phyloP scores from a whole-genome alignment of 1,140 invertebrate species.

The Drosophila insularis region DNA sequence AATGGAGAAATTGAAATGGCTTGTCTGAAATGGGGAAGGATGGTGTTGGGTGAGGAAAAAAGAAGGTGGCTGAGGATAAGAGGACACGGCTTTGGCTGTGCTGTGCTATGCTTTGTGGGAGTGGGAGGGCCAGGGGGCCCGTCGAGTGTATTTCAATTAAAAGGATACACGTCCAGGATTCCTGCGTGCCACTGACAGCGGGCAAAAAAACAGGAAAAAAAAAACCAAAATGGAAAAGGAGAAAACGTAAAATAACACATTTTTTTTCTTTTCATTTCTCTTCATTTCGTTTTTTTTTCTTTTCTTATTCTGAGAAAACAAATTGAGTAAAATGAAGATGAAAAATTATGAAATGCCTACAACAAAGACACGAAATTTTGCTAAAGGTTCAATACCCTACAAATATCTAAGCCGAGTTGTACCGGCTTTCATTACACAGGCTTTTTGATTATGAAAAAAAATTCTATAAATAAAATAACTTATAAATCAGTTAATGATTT shows the following conservation, averaged over 20 bases:
- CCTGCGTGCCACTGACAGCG: slow-evolving; percentile 66
- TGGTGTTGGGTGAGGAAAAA: neutral
- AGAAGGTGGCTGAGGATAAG: neutral
- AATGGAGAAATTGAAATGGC: neutral
- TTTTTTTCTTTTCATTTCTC: neutral
- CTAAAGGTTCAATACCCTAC: neutral
- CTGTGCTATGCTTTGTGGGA: neutral
- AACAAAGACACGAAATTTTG: neutral
- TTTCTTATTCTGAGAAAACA: neutral
- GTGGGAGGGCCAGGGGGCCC: neutral
- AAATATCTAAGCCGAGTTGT: too few relatives aligned
- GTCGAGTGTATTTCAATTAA: slow-evolving; percentile 69
- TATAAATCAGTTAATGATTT: too few relatives aligned
- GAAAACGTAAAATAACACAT: slow-evolving; percentile 11
- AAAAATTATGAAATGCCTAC: slow-evolving; percentile 8
- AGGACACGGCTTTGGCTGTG: neutral
- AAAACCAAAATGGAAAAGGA: slow-evolving; percentile 23
- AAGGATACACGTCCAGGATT: slow-evolving; percentile 68
- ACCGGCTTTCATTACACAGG: too few relatives aligned
- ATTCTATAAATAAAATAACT: too few relatives aligned
- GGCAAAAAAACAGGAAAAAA: slow-evolving; percentile 40
- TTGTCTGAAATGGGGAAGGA: neutral
- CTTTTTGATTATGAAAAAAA: too few relatives aligned
- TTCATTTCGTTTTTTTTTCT: neutral
- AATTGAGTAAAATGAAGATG: slow-evolving; percentile 10